Evolutionary conservation across 2,797 vertebrate species (phyloP).

Genomic region (Orientallactaga sibirica): DNA sequence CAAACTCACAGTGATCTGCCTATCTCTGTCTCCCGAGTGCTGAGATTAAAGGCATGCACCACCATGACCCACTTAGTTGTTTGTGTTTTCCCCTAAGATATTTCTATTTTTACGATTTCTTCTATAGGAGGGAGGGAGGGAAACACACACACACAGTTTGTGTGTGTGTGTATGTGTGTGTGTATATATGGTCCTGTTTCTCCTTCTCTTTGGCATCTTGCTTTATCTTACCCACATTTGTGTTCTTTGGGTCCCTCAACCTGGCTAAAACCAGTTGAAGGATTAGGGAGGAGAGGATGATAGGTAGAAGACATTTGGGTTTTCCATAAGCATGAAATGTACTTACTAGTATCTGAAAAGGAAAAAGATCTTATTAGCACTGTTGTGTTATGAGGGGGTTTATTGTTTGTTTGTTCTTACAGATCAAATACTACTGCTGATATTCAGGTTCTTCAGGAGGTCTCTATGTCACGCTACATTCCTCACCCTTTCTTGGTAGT

Average conservation of each 20-base stretch:
- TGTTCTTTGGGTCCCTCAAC: background rate
- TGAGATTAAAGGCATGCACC: no score
- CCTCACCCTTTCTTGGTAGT: constrained; percentile 98
- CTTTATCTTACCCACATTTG: background rate
- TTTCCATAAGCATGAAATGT: constrained; percentile 8
- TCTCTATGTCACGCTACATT: constrained; percentile 99
- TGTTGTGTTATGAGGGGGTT: background rate
- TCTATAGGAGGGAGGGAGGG: background rate
- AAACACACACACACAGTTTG: no score
- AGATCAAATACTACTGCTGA: constrained; percentile 93
- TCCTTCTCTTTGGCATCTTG: background rate
- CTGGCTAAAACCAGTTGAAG: background rate
- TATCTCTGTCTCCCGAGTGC: no score
- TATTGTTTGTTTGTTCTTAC: constrained; percentile 71
- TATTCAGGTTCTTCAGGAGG: constrained; percentile 97
- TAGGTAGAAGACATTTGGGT: background rate
- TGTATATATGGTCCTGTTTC: background rate
- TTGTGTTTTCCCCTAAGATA: background rate
- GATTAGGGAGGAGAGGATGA: background rate
- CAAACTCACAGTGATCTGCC: no score
- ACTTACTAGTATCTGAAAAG: background rate
- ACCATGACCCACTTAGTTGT: no score
- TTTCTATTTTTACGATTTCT: background rate
- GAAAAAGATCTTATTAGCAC: background rate
- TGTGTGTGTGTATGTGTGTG: background rate